Evolutionary conservation across 1,140 invertebrate species (phyloP).

Genomic region (Drosophila rufa): DNA sequence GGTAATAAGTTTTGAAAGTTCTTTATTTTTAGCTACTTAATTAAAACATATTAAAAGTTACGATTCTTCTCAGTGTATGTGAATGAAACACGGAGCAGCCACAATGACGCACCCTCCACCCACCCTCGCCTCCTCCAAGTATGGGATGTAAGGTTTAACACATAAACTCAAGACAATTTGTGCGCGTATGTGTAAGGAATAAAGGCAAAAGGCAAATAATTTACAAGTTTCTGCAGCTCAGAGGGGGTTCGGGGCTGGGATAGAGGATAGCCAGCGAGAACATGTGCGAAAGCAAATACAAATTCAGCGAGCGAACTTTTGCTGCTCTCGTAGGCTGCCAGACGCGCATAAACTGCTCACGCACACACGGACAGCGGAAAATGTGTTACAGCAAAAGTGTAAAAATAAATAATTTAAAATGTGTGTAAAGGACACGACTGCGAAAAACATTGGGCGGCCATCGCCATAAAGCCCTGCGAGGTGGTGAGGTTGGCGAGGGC

Average conservation of each 20-base stretch:
- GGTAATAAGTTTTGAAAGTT: background rate
- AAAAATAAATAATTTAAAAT: conserved; percentile 84
- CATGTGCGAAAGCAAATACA: conserved; percentile 62
- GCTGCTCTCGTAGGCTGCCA: conserved; percentile 39
- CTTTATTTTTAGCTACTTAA: too few species aligned
- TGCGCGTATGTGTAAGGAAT: conserved; percentile 79
- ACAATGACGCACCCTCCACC: conserved; percentile 48
- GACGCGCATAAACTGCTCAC: conserved; percentile 28
- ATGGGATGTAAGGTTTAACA: conserved; percentile 82
- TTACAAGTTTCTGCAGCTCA: conserved; percentile 79
- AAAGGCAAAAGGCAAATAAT: conserved; percentile 83
- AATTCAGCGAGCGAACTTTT: conserved; percentile 50
- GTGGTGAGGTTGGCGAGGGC: conserved; percentile 37
- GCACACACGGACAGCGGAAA: conserved; percentile 37
- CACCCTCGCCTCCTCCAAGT: conserved; percentile 18
- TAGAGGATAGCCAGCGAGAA: conserved; percentile 33
- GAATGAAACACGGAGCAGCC: conserved; percentile 37
- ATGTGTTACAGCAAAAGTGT: conserved; percentile 82
- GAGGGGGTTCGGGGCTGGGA: conserved; percentile 19
- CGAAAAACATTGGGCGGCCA: conserved; percentile 63
- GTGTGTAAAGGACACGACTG: conserved; percentile 80
- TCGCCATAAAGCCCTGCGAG: conserved; percentile 65
- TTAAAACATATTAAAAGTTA: too few species aligned
- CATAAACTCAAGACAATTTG: conserved; percentile 83
- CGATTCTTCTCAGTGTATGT: conserved; percentile 4